These are phyloP conservation scores for Maconellicoccus hirsutus DNA, from an alignment of 1,140 invertebrate species.

Conservation along the genomic window DNA sequence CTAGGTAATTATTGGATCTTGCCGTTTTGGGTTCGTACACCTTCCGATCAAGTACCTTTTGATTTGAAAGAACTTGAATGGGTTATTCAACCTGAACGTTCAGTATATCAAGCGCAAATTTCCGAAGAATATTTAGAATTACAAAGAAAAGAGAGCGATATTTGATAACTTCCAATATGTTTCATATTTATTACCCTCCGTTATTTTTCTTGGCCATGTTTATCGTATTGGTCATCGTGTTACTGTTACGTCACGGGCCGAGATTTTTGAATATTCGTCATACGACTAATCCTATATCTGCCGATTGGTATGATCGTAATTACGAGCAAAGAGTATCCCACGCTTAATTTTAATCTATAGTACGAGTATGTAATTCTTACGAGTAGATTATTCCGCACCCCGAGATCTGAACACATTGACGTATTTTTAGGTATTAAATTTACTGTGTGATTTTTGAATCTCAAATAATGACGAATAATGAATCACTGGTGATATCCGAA, in stretches of 20 bases:
- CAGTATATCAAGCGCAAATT: slow-evolving; percentile 32
- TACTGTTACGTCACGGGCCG: slow-evolving; percentile 57
- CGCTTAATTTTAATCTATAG: slow-evolving; percentile 30
- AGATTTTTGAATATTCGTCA: slow-evolving; percentile 53
- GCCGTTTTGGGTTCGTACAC: slow-evolving; percentile 67
- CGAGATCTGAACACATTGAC: no score
- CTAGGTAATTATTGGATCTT: slow-evolving; percentile 69
- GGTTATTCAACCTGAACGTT: slow-evolving; percentile 31
- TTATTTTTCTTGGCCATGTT: slow-evolving; percentile 56
- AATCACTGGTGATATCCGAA: no score
- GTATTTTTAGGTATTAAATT: no score
- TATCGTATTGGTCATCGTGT: slow-evolving; percentile 56
- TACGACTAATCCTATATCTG: slow-evolving; percentile 34
- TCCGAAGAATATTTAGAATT: slow-evolving; percentile 49
- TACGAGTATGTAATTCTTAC: neutral
- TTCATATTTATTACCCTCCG: slow-evolving; percentile 61
- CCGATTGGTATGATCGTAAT: slow-evolving; percentile 44
- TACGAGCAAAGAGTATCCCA: slow-evolving; percentile 50
- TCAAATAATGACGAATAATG: no score
- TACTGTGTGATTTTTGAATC: no score
- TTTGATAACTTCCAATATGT: slow-evolving; percentile 48
- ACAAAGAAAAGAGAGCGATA: slow-evolving; percentile 68
- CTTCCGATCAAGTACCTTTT: slow-evolving; percentile 67
- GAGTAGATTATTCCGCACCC: no score
- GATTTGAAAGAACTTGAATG: slow-evolving; percentile 60